Evolutionary conservation across 1,140 invertebrate species (phyloP).

Genomic region (Drosophila tani): DNA sequence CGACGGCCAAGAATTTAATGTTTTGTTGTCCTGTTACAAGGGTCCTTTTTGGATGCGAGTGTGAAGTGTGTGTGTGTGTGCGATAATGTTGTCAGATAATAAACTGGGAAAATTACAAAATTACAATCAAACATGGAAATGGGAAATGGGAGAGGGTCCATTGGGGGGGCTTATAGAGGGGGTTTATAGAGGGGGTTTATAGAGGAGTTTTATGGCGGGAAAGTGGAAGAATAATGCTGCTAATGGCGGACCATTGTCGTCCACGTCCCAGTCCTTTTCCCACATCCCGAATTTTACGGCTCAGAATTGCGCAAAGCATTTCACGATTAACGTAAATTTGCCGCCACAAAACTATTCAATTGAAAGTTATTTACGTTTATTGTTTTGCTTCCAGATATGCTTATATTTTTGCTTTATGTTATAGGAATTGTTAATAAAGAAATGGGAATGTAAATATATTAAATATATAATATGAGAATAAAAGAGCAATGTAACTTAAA

Average conservation of each 20-base stretch:
- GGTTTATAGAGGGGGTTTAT: too few species aligned
- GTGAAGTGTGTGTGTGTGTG: conserved; percentile 55
- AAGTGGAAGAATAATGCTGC: conserved; percentile 49
- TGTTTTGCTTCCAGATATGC: conserved; percentile 53
- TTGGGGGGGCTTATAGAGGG: too few species aligned
- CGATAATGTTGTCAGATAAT: conserved; percentile 83
- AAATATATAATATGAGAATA: too few species aligned
- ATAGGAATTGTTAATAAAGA: too few species aligned
- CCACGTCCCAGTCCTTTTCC: neutral
- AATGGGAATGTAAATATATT: too few species aligned
- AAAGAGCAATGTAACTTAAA: too few species aligned
- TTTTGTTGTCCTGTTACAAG: conserved; percentile 24
- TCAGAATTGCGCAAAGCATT: conserved; percentile 18
- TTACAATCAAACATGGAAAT: conserved; percentile 69
- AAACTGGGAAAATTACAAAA: conserved; percentile 83
- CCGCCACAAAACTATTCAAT: conserved; percentile 81
- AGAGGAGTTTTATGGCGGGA: neutral
- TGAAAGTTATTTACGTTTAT: conserved; percentile 82
- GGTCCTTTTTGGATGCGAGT: conserved; percentile 27
- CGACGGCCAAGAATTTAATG: conserved; percentile 72
- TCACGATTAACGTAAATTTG: conserved; percentile 64
- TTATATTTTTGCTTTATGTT: too few species aligned
- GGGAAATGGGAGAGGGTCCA: neutral
- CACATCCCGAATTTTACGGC: conserved; percentile 47
- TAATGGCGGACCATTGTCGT: conserved; percentile 78